Base-by-base conservation (phyloP, 2,888 invertebrate genomes). In the Cheilosia grossa region DNA sequence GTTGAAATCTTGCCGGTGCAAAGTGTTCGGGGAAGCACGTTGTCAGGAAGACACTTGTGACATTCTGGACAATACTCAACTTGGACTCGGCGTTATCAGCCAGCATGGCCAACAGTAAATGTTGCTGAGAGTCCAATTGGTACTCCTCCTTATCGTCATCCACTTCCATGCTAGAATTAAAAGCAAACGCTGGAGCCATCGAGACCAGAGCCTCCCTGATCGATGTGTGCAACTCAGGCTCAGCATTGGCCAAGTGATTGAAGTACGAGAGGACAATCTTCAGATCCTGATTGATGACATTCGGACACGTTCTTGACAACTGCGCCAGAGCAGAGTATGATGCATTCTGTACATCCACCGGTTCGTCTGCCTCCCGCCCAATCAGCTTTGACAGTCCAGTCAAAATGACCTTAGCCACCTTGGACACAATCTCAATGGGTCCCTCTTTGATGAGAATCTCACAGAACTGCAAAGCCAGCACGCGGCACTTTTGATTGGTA, bases 1-100 rank as follows among this genome's bases (percentile, higher is more conserved):
- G 92, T 10, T 98, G 92, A 90, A 96, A 97, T 89, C 97, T 94
- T 0, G 98, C 96, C 0, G 97, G 96, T 0, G 96, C 95, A 91
- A 97, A 96, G 89, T 96, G 94, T 40, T 94, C 93, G 0, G 97
- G 96, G 91, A 97, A 98, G 87, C 98, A 96, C 7, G 94, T 94
- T 3, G 96, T 95, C 0, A 97, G 94, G 89, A 97, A 97, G 80
- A 96, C 94, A 89, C 96, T 96, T 3, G 97, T 96, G 47, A 97
- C 95, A 92, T 96, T 96, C 77, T 98, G 93, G 47, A 96, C 95
- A 93, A 96, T 96, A 2, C 95, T 93, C 88, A 97, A 95, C 19
- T 96, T 95, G 44, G 95, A 94, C 92, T 96, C 94, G 89, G 97
- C 95, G 92, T 96, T 95, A 91, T 95, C 93, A 90, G 96, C 94